phyloP scores from a whole-genome alignment of 2,113 vertebrate genomes.

The Myiagra hebetior region DNA sequence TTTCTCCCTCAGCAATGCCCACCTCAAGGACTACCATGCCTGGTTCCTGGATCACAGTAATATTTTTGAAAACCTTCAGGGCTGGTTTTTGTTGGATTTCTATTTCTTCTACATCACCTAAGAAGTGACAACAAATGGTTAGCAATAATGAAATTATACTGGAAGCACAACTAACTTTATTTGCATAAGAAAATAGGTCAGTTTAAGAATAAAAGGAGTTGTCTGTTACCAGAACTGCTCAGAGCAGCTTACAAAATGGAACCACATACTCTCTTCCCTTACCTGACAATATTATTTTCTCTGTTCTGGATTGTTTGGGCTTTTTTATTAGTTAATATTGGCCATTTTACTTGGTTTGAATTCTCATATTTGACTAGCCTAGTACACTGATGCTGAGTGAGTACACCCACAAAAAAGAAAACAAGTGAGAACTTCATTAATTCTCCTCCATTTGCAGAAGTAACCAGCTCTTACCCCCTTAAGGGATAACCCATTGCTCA shows the following conservation, averaged over 20 bases:
- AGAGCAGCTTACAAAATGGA: not conserved
- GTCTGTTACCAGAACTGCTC: not conserved
- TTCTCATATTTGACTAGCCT: not conserved
- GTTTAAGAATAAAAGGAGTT: not conserved
- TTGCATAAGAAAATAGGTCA: not conserved
- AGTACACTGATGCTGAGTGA: not conserved
- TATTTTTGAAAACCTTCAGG: constrained; percentile 88
- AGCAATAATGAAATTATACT: not conserved
- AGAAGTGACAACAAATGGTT: not conserved
- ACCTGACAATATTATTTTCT: not conserved
- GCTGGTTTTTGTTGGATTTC: constrained; percentile 89
- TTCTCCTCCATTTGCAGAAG: not conserved
- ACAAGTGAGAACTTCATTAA: not conserved
- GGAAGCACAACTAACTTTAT: not conserved
- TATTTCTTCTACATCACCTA: constrained; percentile 95
- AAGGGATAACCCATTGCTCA: not conserved
- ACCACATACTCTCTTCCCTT: not conserved
- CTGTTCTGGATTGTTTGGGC: not conserved
- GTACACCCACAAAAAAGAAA: not conserved
- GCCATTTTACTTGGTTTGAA: not conserved
- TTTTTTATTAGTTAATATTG: not conserved
- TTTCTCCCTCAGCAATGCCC: constrained; percentile 2
- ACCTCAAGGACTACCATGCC: constrained; percentile 94
- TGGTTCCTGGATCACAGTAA: constrained; percentile 89
- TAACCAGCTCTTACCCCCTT: not conserved